A percentile compares a stretch with the other conserved stretches of the same genome.
These are phyloP conservation scores for pig (Sus scrofa) DNA, from an alignment of 2,113 vertebrate genomes.

Conservation along the genomic window DNA sequence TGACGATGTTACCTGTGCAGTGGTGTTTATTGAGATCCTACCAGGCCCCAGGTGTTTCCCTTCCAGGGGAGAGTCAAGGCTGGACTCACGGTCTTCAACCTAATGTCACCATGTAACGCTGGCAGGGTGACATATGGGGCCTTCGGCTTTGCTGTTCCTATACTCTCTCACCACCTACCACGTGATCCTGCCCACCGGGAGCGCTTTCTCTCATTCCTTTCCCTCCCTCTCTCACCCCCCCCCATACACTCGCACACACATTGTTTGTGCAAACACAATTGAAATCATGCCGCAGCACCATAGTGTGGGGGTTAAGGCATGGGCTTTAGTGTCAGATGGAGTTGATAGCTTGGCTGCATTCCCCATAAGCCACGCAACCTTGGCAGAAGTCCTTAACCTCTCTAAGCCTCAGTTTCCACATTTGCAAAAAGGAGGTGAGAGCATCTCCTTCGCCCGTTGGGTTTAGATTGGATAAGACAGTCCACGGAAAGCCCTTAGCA, in stretches of 20 bases:
- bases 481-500: no score
- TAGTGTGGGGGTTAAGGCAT: not conserved
- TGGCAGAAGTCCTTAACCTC: not conserved
- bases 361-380: not conserved
- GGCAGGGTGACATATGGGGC: not conserved
- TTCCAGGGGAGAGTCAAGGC: not conserved
- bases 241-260: not conserved
- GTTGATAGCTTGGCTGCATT: not conserved
- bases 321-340: not conserved
- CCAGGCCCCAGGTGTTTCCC: not conserved
- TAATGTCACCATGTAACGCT: rapidly evolving
- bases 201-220: no score
- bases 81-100: not conserved
- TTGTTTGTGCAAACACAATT: not conserved
- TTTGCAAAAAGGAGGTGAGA: not conserved
- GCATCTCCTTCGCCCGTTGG: rapidly evolving
- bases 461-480: not conserved
- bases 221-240: not conserved
- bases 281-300: not conserved
- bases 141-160: not conserved
- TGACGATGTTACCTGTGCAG: not conserved
- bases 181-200: not conserved
- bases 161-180: not conserved
- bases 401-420: not conserved
- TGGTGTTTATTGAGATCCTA: not conserved